phyloP scores from a whole-genome alignment of 1,140 invertebrate species.

The Onthophagus taurus region DNA sequence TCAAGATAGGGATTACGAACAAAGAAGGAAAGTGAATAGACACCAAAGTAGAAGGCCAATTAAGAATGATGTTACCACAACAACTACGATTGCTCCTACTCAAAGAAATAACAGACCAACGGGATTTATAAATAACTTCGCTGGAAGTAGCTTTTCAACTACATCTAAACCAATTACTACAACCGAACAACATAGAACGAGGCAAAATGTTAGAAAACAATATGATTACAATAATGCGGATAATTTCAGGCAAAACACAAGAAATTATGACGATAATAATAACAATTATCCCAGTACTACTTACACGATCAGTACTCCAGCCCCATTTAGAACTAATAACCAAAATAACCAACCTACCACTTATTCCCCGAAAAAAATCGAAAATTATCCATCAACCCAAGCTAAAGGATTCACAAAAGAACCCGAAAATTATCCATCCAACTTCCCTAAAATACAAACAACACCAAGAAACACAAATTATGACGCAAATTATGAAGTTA shows the following conservation, averaged over 20 bases:
- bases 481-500: slow-evolving; percentile 6
- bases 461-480: neutral
- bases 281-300: slow-evolving; percentile 18
- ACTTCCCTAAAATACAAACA: slow-evolving; percentile 5
- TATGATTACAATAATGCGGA: slow-evolving; percentile 30
- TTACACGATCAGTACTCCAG: slow-evolving; percentile 30
- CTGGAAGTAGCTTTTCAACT: slow-evolving; percentile 42
- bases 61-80: slow-evolving; percentile 38
- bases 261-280: slow-evolving; percentile 13
- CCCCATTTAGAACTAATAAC: slow-evolving; percentile 31
- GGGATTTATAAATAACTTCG: slow-evolving; percentile 40
- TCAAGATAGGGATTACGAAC: slow-evolving; percentile 31
- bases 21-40: slow-evolving; percentile 36
- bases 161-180: slow-evolving; percentile 38
- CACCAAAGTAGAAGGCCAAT: slow-evolving; percentile 35
- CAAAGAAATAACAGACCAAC: slow-evolving; percentile 32
- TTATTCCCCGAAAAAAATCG: slow-evolving; percentile 14
- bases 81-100: slow-evolving; percentile 36
- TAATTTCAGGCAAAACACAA: slow-evolving; percentile 24
- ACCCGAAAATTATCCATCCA: slow-evolving; percentile 14
- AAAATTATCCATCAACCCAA: slow-evolving; percentile 16
- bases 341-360: slow-evolving; percentile 40
- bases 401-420: slow-evolving; percentile 4
- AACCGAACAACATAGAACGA: slow-evolving; percentile 26
- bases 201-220: slow-evolving; percentile 11